Conservation (phyloP, 2,797 vertebrate species). For the Sebastiscus albofasciatus region DNA sequence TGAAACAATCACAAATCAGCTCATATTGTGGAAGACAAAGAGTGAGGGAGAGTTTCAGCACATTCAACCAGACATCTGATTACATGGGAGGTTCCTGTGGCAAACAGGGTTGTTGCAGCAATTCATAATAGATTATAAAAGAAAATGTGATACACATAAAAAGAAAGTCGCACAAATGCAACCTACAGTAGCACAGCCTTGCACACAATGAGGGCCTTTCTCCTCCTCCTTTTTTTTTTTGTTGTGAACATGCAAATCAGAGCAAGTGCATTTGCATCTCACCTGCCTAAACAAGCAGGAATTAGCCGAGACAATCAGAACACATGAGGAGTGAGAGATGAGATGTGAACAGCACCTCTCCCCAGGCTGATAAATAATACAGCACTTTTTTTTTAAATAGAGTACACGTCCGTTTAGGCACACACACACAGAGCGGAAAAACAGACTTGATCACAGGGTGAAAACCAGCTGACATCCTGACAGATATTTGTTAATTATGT, state of each 20-base stretch:
- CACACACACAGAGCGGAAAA: conserved; percentile 16
- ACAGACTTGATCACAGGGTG: conserved; percentile 34
- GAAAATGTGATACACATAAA: not conserved
- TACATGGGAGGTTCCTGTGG: not conserved
- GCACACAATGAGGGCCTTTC: not conserved
- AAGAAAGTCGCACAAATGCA: not conserved
- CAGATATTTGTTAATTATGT: conserved; percentile 57
- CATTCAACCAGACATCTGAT: not conserved
- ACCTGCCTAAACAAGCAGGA: conserved; percentile 76
- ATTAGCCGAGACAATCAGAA: conserved; percentile 76
- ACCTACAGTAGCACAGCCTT: not conserved
- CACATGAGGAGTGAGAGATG: conserved; percentile 68
- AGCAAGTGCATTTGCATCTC: conserved; percentile 65
- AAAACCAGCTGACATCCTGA: conserved; percentile 55
- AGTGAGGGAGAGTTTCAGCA: not conserved
- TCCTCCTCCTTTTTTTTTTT: not conserved
- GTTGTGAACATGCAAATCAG: conserved; percentile 68
- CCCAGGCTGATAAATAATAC: conserved; percentile 75
- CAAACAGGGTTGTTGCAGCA: not conserved
- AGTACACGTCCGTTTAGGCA: conserved; percentile 30
- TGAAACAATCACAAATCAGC: conserved; percentile 11
- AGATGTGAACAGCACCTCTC: conserved; percentile 68
- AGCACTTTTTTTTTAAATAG: conserved; percentile 48
- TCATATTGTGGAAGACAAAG: not conserved
- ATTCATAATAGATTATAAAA: not conserved